phyloP scores from a whole-genome alignment of 2,888 invertebrate species.

The Drosophila kambysellisi region DNA sequence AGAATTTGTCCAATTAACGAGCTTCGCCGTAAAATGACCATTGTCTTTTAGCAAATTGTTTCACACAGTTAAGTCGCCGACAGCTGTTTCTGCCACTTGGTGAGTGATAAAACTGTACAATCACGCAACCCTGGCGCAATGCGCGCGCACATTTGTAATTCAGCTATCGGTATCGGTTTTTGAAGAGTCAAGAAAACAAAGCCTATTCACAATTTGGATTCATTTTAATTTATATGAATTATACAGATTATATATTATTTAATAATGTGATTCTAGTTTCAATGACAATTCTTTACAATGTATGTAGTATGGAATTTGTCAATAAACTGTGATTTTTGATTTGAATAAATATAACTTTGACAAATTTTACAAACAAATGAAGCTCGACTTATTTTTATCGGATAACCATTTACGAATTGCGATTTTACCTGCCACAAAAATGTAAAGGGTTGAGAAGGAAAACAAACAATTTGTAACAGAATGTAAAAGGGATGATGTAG shows the following conservation, averaged over 20 bases:
- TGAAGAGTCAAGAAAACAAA: neutral
- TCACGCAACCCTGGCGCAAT: constrained; percentile 32
- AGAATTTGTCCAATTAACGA: constrained; percentile 47
- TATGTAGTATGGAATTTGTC: neutral
- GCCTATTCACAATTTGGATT: neutral
- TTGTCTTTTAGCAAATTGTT: constrained; percentile 18
- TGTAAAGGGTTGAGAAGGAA: constrained; percentile 52
- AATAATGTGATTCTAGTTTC: neutral
- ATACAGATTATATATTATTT: neutral
- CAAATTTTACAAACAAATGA: constrained; percentile 10
- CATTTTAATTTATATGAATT: neutral
- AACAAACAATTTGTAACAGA: constrained; percentile 56
- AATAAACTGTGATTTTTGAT: neutral
- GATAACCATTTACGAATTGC: constrained; percentile 33
- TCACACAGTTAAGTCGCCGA: neutral
- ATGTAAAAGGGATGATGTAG: constrained; percentile 38
- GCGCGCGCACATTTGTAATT: constrained; percentile 20
- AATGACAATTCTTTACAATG: neutral
- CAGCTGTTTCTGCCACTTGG: constrained; percentile 41
- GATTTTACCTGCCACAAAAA: constrained; percentile 52
- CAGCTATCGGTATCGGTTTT: constrained; percentile 33
- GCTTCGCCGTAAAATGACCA: constrained; percentile 41
- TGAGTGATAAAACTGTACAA: neutral
- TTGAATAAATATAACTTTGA: neutral
- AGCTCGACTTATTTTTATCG: constrained; percentile 38